A percentile compares a stretch with the other conserved stretches of the same genome.
Conservation (phyloP, 1,140 invertebrate species). For the Euwallacea fornicatus region DNA sequence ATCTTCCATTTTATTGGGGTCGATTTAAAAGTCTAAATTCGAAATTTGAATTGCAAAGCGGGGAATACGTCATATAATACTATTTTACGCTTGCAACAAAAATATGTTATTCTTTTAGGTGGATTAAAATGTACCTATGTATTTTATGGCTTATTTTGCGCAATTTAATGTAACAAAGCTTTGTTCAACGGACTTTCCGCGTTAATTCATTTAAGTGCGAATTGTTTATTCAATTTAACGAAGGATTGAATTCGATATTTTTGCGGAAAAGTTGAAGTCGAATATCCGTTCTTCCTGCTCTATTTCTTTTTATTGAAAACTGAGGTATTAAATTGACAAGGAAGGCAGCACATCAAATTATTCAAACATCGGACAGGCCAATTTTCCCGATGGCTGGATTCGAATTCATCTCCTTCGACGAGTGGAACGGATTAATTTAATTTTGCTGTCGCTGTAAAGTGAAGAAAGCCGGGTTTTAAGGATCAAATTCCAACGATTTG, state of each 20-base stretch:
- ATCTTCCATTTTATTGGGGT: slow-evolving; percentile 24
- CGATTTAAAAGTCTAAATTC: slow-evolving; percentile 28
- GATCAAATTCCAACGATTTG: no score
- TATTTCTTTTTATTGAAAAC: no score
- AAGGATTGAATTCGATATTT: no score
- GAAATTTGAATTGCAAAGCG: slow-evolving; percentile 25
- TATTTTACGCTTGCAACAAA: slow-evolving; percentile 5
- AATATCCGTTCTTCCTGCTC: no score
- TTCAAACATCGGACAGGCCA: not conserved
- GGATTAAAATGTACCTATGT: not conserved
- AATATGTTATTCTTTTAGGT: slow-evolving; percentile 14
- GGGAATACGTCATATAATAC: slow-evolving; percentile 21
- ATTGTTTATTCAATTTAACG: no score
- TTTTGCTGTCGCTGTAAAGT: no score
- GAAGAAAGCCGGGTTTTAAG: no score
- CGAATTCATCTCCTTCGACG: not conserved
- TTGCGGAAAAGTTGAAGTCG: no score
- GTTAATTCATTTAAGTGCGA: no score
- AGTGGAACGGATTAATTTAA: not conserved
- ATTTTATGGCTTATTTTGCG: no score
- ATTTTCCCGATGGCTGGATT: not conserved
- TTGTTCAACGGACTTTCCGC: no score
- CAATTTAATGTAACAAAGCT: no score
- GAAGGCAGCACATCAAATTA: not conserved
- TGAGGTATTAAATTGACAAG: not conserved